Evolutionary conservation across 1,140 invertebrate species (phyloP).

Genomic region (Lepeophtheirus salmonis): DNA sequence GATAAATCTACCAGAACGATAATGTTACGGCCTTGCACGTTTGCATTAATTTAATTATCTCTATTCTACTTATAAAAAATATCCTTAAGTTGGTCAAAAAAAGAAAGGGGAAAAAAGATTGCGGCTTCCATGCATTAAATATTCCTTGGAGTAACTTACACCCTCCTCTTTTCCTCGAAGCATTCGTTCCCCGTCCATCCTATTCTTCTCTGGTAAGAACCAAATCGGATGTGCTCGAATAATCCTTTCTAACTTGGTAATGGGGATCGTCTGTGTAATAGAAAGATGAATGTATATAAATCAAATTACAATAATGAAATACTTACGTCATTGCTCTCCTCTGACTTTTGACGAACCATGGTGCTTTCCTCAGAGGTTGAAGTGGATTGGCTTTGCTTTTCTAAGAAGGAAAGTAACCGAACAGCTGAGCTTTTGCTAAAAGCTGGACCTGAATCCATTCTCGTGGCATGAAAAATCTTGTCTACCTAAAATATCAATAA

Average conservation of each 20-base stretch:
- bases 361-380: background rate
- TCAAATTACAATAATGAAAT: background rate
- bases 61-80: no score
- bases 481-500: no score
- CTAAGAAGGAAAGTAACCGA: background rate
- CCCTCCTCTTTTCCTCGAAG: slow-evolving; percentile 81
- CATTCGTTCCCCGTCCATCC: slow-evolving; percentile 70
- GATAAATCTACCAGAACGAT: no score
- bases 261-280: slow-evolving; percentile 24
- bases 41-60: no score
- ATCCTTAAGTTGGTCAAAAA: no score
- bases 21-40: no score
- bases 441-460: background rate
- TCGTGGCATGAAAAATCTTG: background rate
- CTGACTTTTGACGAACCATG: background rate
- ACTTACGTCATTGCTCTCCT: background rate
- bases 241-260: slow-evolving; percentile 62
- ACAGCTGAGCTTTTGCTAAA: background rate
- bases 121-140: background rate
- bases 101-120: no score
- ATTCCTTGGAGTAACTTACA: slow-evolving; percentile 32
- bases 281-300: background rate
- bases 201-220: slow-evolving; percentile 80
- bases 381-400: background rate
- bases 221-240: slow-evolving; percentile 80